phyloP scores from a whole-genome alignment of 64 coral and sea anemone genomes.

The Acropora yongei region DNA sequence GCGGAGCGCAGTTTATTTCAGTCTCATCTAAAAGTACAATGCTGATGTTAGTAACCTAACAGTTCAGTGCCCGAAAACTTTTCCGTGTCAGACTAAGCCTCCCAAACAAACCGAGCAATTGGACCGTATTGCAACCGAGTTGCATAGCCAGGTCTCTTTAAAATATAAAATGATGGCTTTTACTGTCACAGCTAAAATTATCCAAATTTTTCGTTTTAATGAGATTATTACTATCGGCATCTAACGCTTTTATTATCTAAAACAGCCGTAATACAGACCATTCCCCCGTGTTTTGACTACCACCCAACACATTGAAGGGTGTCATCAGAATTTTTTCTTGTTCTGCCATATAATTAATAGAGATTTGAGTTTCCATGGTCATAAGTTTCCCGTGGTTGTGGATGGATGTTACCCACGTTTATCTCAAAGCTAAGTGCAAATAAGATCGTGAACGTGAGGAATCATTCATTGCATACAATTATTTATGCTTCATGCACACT shows the following conservation, averaged over 20 bases:
- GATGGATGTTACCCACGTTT: not conserved
- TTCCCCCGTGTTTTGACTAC: not conserved
- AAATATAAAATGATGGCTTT: not conserved
- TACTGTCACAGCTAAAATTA: not conserved
- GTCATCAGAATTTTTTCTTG: not conserved
- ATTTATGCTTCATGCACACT: not conserved
- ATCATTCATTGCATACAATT: not conserved
- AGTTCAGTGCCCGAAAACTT: too few relatives aligned
- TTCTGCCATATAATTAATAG: not conserved
- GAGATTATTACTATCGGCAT: not conserved
- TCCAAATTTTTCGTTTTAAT: not conserved
- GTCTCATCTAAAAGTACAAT: not conserved
- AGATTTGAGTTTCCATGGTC: not conserved
- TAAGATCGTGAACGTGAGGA: not conserved
- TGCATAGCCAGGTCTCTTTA: not conserved
- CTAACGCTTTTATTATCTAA: not conserved
- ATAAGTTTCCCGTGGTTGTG: not conserved
- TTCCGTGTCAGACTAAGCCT: too few relatives aligned
- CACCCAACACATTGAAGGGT: not conserved
- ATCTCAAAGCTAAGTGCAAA: constrained; percentile 1
- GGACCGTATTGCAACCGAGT: too few relatives aligned
- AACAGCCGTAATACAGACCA: not conserved
- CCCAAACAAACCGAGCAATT: too few relatives aligned
- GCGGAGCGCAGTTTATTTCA: not conserved
- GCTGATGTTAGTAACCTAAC: too few relatives aligned